Conservation (phyloP, 2,797 vertebrate species). For the Lepus oiostolus region DNA sequence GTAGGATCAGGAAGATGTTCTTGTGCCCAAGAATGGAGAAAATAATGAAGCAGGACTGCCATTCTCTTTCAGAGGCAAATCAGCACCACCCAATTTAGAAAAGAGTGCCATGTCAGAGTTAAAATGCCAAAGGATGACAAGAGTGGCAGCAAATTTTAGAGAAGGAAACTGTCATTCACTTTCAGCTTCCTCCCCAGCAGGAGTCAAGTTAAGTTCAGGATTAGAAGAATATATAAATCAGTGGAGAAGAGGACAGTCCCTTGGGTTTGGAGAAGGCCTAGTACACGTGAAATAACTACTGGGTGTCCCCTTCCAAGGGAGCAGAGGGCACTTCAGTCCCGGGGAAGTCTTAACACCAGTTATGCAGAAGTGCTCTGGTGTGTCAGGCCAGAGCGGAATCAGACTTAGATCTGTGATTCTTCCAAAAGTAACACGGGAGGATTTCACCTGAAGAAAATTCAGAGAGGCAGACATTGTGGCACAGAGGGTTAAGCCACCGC, state of each 20-base stretch:
- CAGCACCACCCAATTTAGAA: conserved; percentile 15
- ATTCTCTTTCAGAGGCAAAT: conserved; percentile 35
- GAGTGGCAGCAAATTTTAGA: conserved; percentile 21
- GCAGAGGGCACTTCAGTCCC: neutral
- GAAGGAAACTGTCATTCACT: conserved; percentile 66
- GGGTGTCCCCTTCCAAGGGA: neutral
- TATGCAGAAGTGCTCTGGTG: neutral
- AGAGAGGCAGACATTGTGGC: neutral
- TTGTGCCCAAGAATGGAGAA: neutral
- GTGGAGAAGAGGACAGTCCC: neutral
- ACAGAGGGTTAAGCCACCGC: too few relatives aligned
- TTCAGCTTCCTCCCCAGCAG: conserved; percentile 20
- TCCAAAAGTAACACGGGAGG: neutral
- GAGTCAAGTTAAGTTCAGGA: neutral
- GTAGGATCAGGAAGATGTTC: conserved; percentile 7
- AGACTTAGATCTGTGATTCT: neutral
- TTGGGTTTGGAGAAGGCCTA: neutral
- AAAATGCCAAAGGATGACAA: conserved; percentile 53
- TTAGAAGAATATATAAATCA: conserved; percentile 17
- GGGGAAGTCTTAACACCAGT: neutral
- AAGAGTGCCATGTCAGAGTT: conserved; percentile 44
- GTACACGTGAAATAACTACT: neutral
- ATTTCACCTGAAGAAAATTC: conserved; percentile 23
- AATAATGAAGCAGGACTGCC: conserved; percentile 57
- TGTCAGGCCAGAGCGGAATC: neutral